Evolutionary conservation across 2,113 vertebrate genomes (phyloP).

Genomic region (Calyptomena viridis): DNA sequence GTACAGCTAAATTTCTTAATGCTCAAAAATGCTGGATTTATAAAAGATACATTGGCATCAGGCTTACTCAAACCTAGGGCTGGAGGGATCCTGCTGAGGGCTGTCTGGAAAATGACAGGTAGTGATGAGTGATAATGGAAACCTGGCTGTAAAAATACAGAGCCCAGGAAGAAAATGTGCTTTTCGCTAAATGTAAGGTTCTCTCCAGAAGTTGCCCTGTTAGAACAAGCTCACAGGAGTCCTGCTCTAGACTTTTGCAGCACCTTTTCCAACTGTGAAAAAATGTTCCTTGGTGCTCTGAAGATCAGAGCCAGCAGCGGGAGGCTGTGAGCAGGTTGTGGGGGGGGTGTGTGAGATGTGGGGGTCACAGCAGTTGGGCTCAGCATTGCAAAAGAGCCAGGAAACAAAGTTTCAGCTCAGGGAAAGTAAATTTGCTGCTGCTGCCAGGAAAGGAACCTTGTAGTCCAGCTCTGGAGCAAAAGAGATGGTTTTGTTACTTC

Average conservation of each 20-base stretch:
- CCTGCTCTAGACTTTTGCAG: background rate
- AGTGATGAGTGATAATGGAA: background rate
- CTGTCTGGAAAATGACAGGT: background rate
- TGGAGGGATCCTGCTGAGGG: background rate
- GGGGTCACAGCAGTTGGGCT: background rate
- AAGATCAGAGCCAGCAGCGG: background rate
- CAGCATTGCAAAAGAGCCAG: background rate
- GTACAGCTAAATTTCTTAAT: background rate
- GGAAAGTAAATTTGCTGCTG: background rate
- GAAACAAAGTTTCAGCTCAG: background rate
- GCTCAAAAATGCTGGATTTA: background rate
- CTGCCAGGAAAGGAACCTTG: slow-evolving; percentile 9
- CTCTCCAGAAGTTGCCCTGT: background rate
- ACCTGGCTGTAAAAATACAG: background rate
- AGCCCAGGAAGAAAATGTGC: background rate
- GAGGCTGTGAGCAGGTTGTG: background rate
- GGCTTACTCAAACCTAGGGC: background rate
- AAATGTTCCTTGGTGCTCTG: background rate
- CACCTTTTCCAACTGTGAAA: background rate
- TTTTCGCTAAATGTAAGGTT: background rate
- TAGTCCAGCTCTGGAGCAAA: background rate
- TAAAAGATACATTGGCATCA: accelerated
- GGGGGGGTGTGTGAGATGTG: background rate
- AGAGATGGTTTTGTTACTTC: background rate
- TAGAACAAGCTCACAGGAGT: background rate